Percentiles rank a stretch among this genome's conserved stretches.
Conservation (phyloP, 2,113 vertebrate genomes). For the Columbina picui region DNA sequence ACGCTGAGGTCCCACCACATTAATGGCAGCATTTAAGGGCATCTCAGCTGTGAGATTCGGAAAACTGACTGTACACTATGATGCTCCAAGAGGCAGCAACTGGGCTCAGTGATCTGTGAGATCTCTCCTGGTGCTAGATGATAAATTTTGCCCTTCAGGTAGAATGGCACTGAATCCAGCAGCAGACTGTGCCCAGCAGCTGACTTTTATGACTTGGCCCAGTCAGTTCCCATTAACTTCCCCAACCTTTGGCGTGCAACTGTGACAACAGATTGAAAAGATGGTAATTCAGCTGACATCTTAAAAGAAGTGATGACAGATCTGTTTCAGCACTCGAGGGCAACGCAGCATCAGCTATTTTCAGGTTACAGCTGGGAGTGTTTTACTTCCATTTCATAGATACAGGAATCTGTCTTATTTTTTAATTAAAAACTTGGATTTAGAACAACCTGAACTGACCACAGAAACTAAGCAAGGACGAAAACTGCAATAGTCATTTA, state of each 20-base stretch:
- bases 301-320: neutral
- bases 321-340: neutral
- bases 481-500: neutral
- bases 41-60: neutral
- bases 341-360: neutral
- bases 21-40: neutral
- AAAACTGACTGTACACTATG: neutral
- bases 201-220: neutral
- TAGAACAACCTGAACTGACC: neutral
- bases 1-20: neutral
- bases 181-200: neutral
- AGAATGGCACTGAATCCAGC: neutral
- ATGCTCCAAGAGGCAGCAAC: neutral
- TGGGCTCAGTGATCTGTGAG: neutral
- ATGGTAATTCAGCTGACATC: neutral
- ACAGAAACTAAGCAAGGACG: neutral
- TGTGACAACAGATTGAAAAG: neutral
- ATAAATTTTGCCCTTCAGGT: neutral
- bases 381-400: neutral
- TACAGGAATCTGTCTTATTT: neutral
- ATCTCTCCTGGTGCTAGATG: neutral
- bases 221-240: conserved; percentile 14
- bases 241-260: neutral
- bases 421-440: neutral
- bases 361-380: neutral